Evolutionary conservation across 2,888 invertebrate species (phyloP).

Genomic region (Actias luna): DNA sequence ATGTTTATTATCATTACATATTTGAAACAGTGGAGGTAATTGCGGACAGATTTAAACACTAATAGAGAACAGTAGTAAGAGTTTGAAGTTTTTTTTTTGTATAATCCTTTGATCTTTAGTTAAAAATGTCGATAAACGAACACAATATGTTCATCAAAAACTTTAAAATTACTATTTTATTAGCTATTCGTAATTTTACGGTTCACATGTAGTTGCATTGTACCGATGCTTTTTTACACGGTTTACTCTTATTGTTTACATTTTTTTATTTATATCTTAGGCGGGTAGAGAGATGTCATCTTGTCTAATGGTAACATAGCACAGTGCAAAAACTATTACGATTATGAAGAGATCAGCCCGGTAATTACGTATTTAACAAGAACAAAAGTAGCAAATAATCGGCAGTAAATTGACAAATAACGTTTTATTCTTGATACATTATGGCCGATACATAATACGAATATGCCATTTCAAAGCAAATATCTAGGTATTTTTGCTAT

Average conservation of each 20-base stretch:
- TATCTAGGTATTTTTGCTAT: no score
- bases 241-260: not conserved
- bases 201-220: not conserved
- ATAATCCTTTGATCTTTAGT: constrained; percentile 29
- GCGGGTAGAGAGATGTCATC: no score
- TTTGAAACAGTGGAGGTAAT: constrained; percentile 19
- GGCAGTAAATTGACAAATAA: no score
- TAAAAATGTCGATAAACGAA: constrained; percentile 14
- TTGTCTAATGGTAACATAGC: no score
- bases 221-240: no score
- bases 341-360: no score
- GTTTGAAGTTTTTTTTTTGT: constrained; percentile 1
- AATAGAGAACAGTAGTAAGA: constrained; percentile 9
- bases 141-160: not conserved
- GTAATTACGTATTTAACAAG: no score
- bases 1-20: constrained; percentile 22
- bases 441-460: no score
- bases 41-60: constrained; percentile 15
- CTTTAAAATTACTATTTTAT: not conserved
- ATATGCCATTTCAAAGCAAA: no score
- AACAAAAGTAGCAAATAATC: no score
- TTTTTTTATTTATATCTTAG: not conserved
- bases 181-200: not conserved
- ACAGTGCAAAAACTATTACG: no score
- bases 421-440: no score